Conservation (phyloP, 1,140 invertebrate species). For the Drosophila pseudoobscura region DNA sequence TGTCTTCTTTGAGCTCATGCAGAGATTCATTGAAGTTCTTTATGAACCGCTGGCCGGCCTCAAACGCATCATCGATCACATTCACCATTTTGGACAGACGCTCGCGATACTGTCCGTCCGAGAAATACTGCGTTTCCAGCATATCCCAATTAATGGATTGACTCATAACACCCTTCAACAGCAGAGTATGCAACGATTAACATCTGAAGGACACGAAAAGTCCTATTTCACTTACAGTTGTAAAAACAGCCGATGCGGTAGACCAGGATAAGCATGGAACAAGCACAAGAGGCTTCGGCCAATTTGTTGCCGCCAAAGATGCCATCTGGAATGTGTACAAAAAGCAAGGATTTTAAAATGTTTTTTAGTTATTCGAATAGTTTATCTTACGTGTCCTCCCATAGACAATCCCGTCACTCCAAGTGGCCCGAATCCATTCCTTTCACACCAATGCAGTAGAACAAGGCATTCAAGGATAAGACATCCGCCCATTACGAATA, state of each 20-base stretch:
- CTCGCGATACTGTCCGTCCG: slow-evolving; percentile 91
- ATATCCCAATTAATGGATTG: slow-evolving; percentile 97
- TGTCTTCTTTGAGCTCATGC: slow-evolving; percentile 76
- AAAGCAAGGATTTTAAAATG: background rate
- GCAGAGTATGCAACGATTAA: background rate
- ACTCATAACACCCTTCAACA: slow-evolving; percentile 94
- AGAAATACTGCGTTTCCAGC: slow-evolving; percentile 94
- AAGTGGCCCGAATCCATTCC: slow-evolving; percentile 93
- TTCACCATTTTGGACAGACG: slow-evolving; percentile 93
- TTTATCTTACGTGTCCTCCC: slow-evolving; percentile 96
- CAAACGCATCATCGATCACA: slow-evolving; percentile 88
- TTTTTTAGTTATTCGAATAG: background rate
- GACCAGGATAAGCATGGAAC: slow-evolving; percentile 99
- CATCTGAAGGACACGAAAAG: background rate
- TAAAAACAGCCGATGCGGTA: slow-evolving; percentile 97
- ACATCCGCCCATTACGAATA: slow-evolving; percentile 99
- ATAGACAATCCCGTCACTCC: slow-evolving; percentile 99
- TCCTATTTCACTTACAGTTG: slow-evolving; percentile 87
- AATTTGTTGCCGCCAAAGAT: slow-evolving; percentile 96
- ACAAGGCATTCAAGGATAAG: slow-evolving; percentile 96
- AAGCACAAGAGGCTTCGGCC: slow-evolving; percentile 95
- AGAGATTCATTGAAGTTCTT: slow-evolving; percentile 88
- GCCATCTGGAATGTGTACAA: slow-evolving; percentile 89
- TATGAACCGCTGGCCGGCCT: slow-evolving; percentile 92
- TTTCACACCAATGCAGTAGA: slow-evolving; percentile 96